Evolutionary conservation across 1,140 invertebrate genomes (phyloP).

Genomic region (Delia radicum): DNA sequence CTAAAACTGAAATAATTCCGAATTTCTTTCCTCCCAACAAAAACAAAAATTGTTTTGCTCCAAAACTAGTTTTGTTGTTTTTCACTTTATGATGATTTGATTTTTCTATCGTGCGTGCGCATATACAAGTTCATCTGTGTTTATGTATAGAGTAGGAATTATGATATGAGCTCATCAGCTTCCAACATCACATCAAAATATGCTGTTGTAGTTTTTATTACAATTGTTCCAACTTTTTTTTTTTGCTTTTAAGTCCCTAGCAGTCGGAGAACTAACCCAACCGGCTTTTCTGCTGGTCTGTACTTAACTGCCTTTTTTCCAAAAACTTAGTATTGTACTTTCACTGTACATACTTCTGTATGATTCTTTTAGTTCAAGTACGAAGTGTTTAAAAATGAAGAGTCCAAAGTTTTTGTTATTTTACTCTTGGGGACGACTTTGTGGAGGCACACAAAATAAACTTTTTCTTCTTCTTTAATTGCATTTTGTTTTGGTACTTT

Average conservation of each 20-base stretch:
- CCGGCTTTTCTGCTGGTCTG: neutral
- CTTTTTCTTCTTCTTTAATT: neutral
- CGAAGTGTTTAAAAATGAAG: neutral
- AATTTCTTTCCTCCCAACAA: neutral
- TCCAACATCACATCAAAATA: neutral
- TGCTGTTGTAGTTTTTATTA: neutral
- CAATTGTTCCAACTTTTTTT: neutral
- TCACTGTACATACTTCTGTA: neutral
- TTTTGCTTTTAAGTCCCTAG: neutral
- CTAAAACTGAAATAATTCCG: constrained; percentile 1
- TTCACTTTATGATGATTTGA: neutral
- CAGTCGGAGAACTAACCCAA: neutral
- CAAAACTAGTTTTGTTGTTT: neutral
- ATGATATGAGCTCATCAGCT: constrained; percentile 12
- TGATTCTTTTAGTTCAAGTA: neutral
- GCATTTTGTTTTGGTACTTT: neutral
- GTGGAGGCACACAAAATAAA: neutral
- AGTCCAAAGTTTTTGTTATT: neutral
- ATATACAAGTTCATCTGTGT: no score
- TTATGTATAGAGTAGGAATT: neutral
- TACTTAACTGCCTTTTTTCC: neutral
- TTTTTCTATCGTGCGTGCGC: constrained; percentile 8
- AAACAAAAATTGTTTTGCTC: neutral
- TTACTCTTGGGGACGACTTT: neutral
- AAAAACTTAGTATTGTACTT: neutral